Conservation (phyloP, 2,113 vertebrate species). For the Ondatra zibethicus region DNA sequence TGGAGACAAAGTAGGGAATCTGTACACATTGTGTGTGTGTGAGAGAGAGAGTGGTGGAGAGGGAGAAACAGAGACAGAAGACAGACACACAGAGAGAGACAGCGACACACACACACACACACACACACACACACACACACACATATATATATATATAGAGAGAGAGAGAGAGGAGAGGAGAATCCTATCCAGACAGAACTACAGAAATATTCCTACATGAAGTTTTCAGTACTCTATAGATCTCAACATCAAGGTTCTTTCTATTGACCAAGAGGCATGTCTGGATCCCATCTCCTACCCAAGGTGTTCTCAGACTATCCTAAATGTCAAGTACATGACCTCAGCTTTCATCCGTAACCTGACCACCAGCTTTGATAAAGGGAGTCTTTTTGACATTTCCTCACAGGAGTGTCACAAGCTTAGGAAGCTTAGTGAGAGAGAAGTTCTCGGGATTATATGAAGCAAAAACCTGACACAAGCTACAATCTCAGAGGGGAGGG, state of each 20-base stretch:
- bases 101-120: no score
- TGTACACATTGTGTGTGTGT: not conserved
- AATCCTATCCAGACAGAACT: not conserved
- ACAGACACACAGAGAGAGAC: no score
- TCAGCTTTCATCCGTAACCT: constrained; percentile 3
- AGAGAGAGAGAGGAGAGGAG: not conserved
- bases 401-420: not conserved
- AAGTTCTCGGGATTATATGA: constrained; percentile 13
- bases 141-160: no score
- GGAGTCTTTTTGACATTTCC: not conserved
- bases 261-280: not conserved
- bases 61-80: not conserved
- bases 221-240: not conserved
- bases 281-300: not conserved
- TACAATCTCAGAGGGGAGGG: not conserved
- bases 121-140: not conserved
- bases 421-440: not conserved
- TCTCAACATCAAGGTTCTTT: not conserved
- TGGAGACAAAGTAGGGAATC: not conserved
- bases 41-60: not conserved
- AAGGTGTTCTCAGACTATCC: not conserved
- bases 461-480: not conserved
- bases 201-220: not conserved
- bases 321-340: not conserved
- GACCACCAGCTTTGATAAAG: not conserved